Evolutionary conservation across 1,140 invertebrate genomes (phyloP).

Genomic region (Pseudomyrmex cubaensis): DNA sequence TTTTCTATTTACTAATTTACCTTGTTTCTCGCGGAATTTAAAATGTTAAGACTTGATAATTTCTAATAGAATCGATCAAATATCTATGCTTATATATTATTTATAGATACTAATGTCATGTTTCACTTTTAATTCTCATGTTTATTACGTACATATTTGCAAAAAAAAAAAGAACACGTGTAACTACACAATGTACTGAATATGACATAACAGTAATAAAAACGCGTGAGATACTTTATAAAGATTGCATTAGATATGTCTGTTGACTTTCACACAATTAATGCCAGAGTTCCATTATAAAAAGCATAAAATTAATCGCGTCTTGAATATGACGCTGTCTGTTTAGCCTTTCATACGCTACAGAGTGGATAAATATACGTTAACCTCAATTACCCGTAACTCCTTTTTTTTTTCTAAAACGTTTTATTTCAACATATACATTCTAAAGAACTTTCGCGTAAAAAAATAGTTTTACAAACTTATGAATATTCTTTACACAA

Average conservation of each 20-base stretch:
- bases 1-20: too few species aligned
- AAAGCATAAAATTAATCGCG: constrained; percentile 48
- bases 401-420: constrained; percentile 13
- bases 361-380: constrained; percentile 37
- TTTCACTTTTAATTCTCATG: background rate
- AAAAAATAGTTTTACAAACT: background rate
- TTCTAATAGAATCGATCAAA: background rate
- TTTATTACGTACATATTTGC: background rate
- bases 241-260: background rate
- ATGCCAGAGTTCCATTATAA: constrained; percentile 1
- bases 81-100: too few species aligned
- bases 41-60: constrained; percentile 3
- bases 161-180: background rate
- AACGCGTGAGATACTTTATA: constrained; percentile 23
- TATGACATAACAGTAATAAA: constrained; percentile 7
- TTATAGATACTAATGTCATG: background rate
- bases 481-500: background rate
- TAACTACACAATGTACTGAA: background rate
- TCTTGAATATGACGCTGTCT: constrained; percentile 16
- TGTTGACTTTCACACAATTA: constrained; percentile 42
- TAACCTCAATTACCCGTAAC: constrained; percentile 34
- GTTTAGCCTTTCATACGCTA: constrained; percentile 27
- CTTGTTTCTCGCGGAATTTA: background rate
- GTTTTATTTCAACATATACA: constrained; percentile 2
- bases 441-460: constrained; percentile 13